phyloP scores from a whole-genome alignment of 2,113 vertebrate genomes.

The Gadus chalcogrammus region DNA sequence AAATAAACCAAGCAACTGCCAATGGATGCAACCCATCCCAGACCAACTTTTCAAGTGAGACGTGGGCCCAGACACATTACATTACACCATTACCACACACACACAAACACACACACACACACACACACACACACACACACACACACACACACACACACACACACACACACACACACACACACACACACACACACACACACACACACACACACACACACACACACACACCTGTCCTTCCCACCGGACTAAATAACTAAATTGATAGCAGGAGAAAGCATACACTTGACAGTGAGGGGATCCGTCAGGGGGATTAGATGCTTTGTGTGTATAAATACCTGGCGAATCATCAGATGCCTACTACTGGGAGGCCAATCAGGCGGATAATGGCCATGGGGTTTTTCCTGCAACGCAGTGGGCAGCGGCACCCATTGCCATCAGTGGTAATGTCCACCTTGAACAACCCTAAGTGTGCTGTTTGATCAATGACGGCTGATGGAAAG shows the following conservation, averaged over 20 bases:
- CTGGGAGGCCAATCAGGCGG: slow-evolving; percentile 74
- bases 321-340: slow-evolving; percentile 74
- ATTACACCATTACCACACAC: slow-evolving; percentile 54
- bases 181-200: slow-evolving; percentile 32
- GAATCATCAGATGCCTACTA: slow-evolving; percentile 70
- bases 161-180: slow-evolving; percentile 5
- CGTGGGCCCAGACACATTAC: slow-evolving; percentile 31
- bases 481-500: slow-evolving; percentile 73
- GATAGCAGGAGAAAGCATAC: slow-evolving; percentile 64
- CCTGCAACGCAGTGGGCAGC: slow-evolving; percentile 55
- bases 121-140: slow-evolving; percentile 4
- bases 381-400: slow-evolving; percentile 69
- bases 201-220: too few relatives aligned
- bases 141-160: not conserved
- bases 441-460: slow-evolving; percentile 75
- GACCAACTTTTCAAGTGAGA: slow-evolving; percentile 21
- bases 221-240: slow-evolving; percentile 37
- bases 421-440: slow-evolving; percentile 69
- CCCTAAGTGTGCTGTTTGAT: slow-evolving; percentile 72
- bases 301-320: slow-evolving; percentile 51
- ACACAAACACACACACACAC: not conserved
- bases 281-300: slow-evolving; percentile 51
- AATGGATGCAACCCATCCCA: slow-evolving; percentile 24
- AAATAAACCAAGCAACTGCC: slow-evolving; percentile 23
- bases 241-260: slow-evolving; percentile 67